Evolutionary conservation across 2,113 vertebrate genomes (phyloP), one percentile per base, ranked within the genome.

Genomic region (Phrynosoma platyrhinos): DNA sequence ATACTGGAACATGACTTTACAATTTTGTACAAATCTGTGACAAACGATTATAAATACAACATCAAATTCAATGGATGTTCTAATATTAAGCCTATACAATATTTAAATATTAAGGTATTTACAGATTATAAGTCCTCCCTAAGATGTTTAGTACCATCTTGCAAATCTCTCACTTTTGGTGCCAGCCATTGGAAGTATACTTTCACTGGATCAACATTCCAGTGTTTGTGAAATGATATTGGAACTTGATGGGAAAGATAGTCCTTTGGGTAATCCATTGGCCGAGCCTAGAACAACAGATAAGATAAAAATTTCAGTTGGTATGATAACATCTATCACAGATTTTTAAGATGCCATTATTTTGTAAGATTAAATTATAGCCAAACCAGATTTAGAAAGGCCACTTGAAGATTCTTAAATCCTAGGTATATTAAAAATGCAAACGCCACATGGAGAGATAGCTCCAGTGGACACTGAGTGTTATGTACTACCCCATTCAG

Each of bases 221-320:
- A 99, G 94, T 99, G 98, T 94, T 99, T 99, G 94, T 99, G 99
- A 94, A 99, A 99, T 0, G 99, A 99, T 86, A 99, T 94, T n/a
- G 98, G 98, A 90, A 98, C 97, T 90, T 99, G 99, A 95, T 99
- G 98, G 91, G 98, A 96, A 90, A 99, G 96, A 88, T 98, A 98
- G 87, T 96, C 98, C 91, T 95, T 96, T 27, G 98, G 96, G 76
- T 99, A 99, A 95, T 99, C 99, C 91, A 98, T 97, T 8, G 99
- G 98, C 53, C 99, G 97, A 52, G 99, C 99, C 99, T 99, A 95
- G 32, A 91, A 90, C 80, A 42, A 80, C 91, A 92, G 87, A 93
- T 95, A 91, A 88, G 88, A 32, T 5, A 36, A 47, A 32, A 13
- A 25, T 81, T 81, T 32, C 42, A 83, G 68, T 18, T 27, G 42